Percentiles rank a stretch among this genome's conserved stretches.
Conservation (phyloP, 2,113 vertebrate species). For the Tautogolabrus adspersus region DNA sequence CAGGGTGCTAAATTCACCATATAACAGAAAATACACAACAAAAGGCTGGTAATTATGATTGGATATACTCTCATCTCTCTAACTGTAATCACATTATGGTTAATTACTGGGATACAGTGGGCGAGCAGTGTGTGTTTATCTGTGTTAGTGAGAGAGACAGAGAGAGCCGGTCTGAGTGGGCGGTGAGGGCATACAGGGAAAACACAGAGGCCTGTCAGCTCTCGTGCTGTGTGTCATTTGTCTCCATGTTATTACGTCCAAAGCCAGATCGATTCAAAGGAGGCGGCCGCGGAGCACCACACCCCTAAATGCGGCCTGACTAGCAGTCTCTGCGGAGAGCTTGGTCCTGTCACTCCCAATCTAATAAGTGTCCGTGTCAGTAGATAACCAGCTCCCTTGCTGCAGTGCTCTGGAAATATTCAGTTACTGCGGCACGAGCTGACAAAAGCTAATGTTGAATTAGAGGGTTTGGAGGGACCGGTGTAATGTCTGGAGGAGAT, state of each 20-base stretch:
- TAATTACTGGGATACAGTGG: slow-evolving; percentile 68
- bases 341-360: slow-evolving; percentile 77
- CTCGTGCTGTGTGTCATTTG: slow-evolving; percentile 73
- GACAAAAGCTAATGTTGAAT: slow-evolving; percentile 71
- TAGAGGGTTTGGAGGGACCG: slow-evolving; percentile 32
- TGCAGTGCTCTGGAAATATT: slow-evolving; percentile 73
- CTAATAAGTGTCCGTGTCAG: slow-evolving; percentile 69
- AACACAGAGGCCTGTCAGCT: slow-evolving; percentile 68
- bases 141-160: slow-evolving; percentile 31
- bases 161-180: slow-evolving; percentile 57
- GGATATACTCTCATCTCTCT: slow-evolving; percentile 51
- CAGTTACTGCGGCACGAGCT: slow-evolving; percentile 58
- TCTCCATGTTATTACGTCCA: slow-evolving; percentile 74
- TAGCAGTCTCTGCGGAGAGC: slow-evolving; percentile 72
- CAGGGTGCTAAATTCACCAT: not conserved
- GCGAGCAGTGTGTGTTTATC: slow-evolving; percentile 54
- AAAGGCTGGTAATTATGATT: slow-evolving; percentile 16
- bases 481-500: slow-evolving; percentile 44
- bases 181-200: slow-evolving; percentile 57
- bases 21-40: not conserved
- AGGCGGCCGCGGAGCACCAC: slow-evolving; percentile 53
- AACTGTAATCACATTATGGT: slow-evolving; percentile 67
- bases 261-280: slow-evolving; percentile 76
- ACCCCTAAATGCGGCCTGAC: slow-evolving; percentile 70
- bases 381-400: slow-evolving; percentile 64